Conservation (phyloP, 2,888 invertebrate genomes). For the Sinotaia quadrata region DNA sequence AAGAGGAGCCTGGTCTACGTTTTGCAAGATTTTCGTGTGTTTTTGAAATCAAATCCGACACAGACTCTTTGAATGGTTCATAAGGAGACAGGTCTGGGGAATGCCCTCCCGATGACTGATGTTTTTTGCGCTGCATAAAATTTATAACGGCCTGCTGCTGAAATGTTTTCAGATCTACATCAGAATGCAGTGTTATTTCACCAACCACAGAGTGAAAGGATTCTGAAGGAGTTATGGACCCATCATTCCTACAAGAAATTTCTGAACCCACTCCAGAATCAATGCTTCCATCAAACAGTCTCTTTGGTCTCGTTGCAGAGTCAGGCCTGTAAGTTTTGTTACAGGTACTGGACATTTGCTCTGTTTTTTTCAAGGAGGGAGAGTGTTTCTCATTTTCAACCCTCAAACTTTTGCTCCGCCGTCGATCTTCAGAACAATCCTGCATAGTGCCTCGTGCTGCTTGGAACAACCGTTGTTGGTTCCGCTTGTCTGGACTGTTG, state of each 20-base stretch:
- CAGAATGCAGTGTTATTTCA: constrained; percentile 70
- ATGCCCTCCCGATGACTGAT: constrained; percentile 35
- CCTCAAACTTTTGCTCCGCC: constrained; percentile 13
- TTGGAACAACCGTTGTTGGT: not conserved
- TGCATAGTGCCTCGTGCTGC: constrained; percentile 2
- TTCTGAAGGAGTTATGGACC: constrained; percentile 7
- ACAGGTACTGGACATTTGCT: constrained; percentile 34
- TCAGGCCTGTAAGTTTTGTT: not conserved
- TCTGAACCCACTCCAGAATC: constrained; percentile 22
- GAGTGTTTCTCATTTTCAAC: constrained; percentile 30
- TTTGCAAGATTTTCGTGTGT: constrained; percentile 43
- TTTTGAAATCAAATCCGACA: constrained; percentile 40
- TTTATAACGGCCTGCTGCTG: constrained; percentile 87
- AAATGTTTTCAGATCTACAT: constrained; percentile 82
- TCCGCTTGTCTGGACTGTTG: not conserved
- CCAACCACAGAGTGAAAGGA: not conserved
- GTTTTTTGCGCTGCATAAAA: constrained; percentile 82
- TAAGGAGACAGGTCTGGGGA: constrained; percentile 17
- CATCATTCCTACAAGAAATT: constrained; percentile 2
- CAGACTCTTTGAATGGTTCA: constrained; percentile 35
- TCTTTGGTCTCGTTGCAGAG: not conserved
- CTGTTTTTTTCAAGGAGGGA: constrained; percentile 31
- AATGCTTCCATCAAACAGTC: constrained; percentile 18
- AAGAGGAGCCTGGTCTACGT: constrained; percentile 50
- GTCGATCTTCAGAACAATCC: constrained; percentile 3